Base-by-base conservation (phyloP, 2,113 vertebrate species). In the Ranitomeya imitator region DNA sequence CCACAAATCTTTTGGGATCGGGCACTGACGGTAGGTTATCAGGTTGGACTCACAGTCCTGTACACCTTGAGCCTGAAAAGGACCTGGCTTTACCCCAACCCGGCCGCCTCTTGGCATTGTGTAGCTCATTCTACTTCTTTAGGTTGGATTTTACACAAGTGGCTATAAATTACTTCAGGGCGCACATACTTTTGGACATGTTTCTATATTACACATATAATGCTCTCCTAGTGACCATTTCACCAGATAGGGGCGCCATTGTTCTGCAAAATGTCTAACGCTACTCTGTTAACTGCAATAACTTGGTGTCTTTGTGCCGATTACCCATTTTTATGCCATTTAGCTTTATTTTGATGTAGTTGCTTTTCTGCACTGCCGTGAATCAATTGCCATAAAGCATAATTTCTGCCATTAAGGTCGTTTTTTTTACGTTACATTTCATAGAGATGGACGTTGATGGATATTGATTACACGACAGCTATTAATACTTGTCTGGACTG, bases 121-220 rank as follows among this genome's bases (percentile, higher is more conserved):
- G 69, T 3, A 37, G 0, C 69, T 31, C 4, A 37, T 45, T 45
- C 37, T 45, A 19, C 61, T 19, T 63, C 19, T 63, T 5, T 60
- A 63, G 6, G 19, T 19, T 63, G 61, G 18, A 63, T 63, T 63
- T 63, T 7, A 14, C 15, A 15, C 2, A 15, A 2, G 12, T 60
- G 59, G 59, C 59, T 60, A 15, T 16, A 60, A 60, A 15, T 12
- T 45, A 45, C 37, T 60, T 15, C 14, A 10, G 65, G 65, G 65
- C n/a, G n/a, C 65, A 69, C 67, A 73, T 73, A 73, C 26, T 73
- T 63, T 37, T 69, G 67, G 67, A 69, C n/a, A 69, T 26, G 12
- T 16, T 2, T 26, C 2, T n/a, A 2, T 9, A 2, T 6, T 26
- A 13, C 23, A 69, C 1, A 13, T 60, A 2, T 18, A 18, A 15